Evolutionary conservation across 2,888 invertebrate species (phyloP), one percentile per base, ranked within the genome.

Genomic region (Brachylomia viminalis): DNA sequence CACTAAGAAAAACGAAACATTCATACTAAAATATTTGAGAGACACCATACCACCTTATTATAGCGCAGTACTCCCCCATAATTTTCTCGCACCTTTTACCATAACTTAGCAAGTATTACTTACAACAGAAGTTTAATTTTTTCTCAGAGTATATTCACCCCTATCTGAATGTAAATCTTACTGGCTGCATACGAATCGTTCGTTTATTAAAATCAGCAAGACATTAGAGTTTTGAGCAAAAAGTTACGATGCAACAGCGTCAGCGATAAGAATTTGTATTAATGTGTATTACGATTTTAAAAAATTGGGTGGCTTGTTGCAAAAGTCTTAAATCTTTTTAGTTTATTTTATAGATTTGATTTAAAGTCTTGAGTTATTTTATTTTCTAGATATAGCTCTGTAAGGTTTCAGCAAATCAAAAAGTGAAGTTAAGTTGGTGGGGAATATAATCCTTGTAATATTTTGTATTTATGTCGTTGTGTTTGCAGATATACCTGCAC

Each of bases 201-300:
- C 83, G 85, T 87, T 89, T 88, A 89, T 89, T 88, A 89, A 89
- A 89, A 89, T 89, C 80, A 87, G 85, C 79, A 73, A 80, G 76
- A 81, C 86, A 82, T 87, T 86, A 82, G 77, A 82, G 79, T 88
- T 84, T 84, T 78, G 77, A 84, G 81, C 82, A 82, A 85, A 81
- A 82, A 88, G 85, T 86, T 85, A 87, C 77, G 78, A 79, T 83
- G 84, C 83, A 68, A 79, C 59, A 71, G 78, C 79, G 84, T 73
- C 80, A 65, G 72, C 69, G 85, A 84, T 87, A 86, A 87, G 87
- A 83, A 86, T 88, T 80, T 80, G 77, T 80, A 82, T 86, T 67
- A 49, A n/a, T 85, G 68, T 71, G 58, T 73, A 72, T 72, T 62
- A 56, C 17, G n/a, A 52, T 38, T 5, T 47, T 67, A n/a, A n/a